These are phyloP conservation scores for Dermatophagoides farinae DNA, from an alignment of 1,140 invertebrate genomes.

Conservation along the genomic window DNA sequence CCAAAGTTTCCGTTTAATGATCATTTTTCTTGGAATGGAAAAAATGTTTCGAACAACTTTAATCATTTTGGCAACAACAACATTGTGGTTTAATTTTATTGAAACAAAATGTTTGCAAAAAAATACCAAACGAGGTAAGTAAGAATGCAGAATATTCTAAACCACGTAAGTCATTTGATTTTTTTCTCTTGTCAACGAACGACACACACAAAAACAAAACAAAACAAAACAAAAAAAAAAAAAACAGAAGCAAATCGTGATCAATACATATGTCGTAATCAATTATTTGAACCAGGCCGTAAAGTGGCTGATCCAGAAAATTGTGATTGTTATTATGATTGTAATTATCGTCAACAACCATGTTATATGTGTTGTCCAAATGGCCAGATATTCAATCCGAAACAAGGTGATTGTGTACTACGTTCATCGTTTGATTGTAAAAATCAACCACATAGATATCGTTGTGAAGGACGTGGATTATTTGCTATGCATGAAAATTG, in stretches of 20 bases:
- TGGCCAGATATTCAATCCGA: neutral
- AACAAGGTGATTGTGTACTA: neutral
- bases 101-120: neutral
- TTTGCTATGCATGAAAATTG: constrained; percentile 4
- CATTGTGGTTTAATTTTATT: too few species aligned
- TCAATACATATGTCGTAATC: neutral
- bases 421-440: neutral
- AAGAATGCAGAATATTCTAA: too few species aligned
- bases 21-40: too few species aligned
- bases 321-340: constrained; percentile 8
- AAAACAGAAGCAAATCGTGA: constrained; percentile 1
- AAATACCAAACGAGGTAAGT: constrained; percentile 1
- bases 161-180: too few species aligned
- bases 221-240: neutral
- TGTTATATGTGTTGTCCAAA: constrained; percentile 2
- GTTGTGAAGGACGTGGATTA: neutral
- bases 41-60: too few species aligned
- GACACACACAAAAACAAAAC: neutral
- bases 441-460: neutral
- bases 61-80: too few species aligned
- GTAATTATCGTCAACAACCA: constrained; percentile 5
- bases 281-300: neutral
- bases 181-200: too few species aligned
- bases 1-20: too few species aligned
- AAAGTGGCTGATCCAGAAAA: neutral